phyloP scores from a whole-genome alignment of 2,888 invertebrate genomes.

The Lissonota sp. region DNA sequence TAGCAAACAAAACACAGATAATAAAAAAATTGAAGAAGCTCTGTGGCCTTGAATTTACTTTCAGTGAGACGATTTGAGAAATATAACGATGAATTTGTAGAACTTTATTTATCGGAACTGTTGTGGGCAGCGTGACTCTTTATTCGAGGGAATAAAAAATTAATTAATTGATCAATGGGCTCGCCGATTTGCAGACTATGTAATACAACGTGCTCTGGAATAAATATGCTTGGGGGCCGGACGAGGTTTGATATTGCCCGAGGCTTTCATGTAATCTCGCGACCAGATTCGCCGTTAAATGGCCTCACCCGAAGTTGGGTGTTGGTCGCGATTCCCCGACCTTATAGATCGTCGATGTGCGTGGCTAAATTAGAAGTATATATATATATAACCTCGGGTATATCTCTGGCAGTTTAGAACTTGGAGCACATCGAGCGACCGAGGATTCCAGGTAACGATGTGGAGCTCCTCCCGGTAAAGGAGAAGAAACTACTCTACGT shows the following conservation, averaged over 20 bases:
- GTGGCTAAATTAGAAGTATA: too few species aligned
- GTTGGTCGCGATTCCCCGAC: slow-evolving; percentile 13
- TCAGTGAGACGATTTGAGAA: too few species aligned
- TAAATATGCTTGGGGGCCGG: slow-evolving; percentile 30
- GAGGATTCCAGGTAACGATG: slow-evolving; percentile 34
- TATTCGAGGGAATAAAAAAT: neutral
- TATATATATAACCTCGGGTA: slow-evolving; percentile 35
- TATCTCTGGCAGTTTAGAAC: slow-evolving; percentile 21
- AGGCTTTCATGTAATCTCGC: slow-evolving; percentile 8
- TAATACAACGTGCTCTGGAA: slow-evolving; percentile 7
- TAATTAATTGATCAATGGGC: slow-evolving; percentile 41
- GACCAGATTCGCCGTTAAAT: slow-evolving; percentile 1
- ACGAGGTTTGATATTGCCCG: slow-evolving; percentile 23
- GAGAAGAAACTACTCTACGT: slow-evolving; percentile 19
- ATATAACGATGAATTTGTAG: too few species aligned
- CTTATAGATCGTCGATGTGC: slow-evolving; percentile 12
- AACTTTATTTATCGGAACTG: too few species aligned
- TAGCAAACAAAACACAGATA: too few species aligned
- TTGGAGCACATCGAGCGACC: slow-evolving; percentile 17
- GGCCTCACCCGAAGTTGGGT: slow-evolving; percentile 9
- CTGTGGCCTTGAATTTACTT: too few species aligned
- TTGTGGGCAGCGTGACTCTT: neutral
- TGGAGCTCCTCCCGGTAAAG: slow-evolving; percentile 19
- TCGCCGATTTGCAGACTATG: slow-evolving; percentile 14
- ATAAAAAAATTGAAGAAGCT: too few species aligned